Percentiles rank a stretch among this genome's conserved stretches.
Evolutionary conservation across 1,140 invertebrate species (phyloP).

Genomic region (Muscidifurax raptorellus): DNA sequence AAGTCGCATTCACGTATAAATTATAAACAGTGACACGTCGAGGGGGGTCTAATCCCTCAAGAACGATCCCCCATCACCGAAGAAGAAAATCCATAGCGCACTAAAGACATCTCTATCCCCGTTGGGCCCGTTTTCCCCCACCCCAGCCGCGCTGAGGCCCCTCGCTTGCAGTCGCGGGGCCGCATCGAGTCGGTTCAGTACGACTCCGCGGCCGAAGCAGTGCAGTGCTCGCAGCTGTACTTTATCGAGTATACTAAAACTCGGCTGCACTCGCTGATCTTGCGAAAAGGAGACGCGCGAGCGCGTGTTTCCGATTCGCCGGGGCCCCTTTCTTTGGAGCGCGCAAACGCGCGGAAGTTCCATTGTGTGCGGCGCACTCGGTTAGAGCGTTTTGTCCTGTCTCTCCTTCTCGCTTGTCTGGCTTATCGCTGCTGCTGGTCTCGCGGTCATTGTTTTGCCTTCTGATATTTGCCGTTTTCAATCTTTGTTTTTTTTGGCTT

Average conservation of each 20-base stretch:
- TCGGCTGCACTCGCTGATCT: background rate
- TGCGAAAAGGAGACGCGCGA: background rate
- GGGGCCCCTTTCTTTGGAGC: background rate
- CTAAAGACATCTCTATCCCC: background rate
- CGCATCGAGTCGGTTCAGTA: background rate
- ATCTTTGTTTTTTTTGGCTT: too few species aligned
- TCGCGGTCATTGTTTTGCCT: too few species aligned
- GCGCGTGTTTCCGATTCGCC: background rate
- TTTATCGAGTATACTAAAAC: too few species aligned
- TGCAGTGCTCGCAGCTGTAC: background rate
- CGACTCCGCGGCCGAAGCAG: background rate
- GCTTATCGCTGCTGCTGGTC: background rate
- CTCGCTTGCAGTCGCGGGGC: background rate
- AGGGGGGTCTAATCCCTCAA: too few species aligned
- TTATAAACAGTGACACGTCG: too few species aligned
- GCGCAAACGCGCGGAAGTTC: background rate
- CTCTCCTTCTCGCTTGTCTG: background rate
- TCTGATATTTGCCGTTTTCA: too few species aligned
- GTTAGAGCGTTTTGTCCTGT: constrained; percentile 1
- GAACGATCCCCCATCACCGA: too few species aligned
- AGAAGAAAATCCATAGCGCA: too few species aligned
- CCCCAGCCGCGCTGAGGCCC: too few species aligned
- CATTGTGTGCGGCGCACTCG: background rate
- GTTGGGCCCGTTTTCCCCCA: background rate
- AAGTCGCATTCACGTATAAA: too few species aligned